Evolutionary conservation across 2,113 vertebrate species (phyloP), one percentile per base, ranked within the genome.

Genomic region (Hippocampus guttulatus): DNA sequence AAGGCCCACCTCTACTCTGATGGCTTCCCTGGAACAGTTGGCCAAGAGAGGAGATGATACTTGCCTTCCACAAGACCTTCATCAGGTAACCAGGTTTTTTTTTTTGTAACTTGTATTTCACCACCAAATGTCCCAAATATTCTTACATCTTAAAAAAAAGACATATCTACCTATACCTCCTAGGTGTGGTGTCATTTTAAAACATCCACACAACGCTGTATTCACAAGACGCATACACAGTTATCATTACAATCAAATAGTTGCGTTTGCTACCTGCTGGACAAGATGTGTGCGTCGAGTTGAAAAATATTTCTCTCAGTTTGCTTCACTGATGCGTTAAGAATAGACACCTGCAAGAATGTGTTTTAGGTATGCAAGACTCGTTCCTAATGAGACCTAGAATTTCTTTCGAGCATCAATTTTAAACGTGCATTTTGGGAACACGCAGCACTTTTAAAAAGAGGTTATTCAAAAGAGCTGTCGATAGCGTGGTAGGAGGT

Each of bases 21-120:
- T 84, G 67, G 75, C 75, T 11, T 81, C 76, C 68, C 79, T 91
- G 5, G 80, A 88, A 60, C 77, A 89, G 47, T 54, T 92, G 76
- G 84, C 81, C 73, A 77, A 87, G 68, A 84, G 76, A 74, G 89
- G 86, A 67, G 92, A 92, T 52, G 85, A 91, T 27, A 38, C 78
- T 58, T 81, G 83, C 67, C 86, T 93, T 67, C 92, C 92, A 57
- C 88, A 88, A 54, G 80, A 86, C 73, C 88, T 93, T 58, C 92
- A 93, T 76, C 89, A 92, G 91, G 92, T 93, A 83, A 79, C 9
- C 30, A 45, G 9, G 49, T 58, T 64, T n/a, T 69, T 14, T 58
- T 81, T 5, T 38, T 38, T 33, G 5, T 33, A 30, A 38, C 33
- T 38, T 38, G 33, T 45, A 18, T 51, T 16, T 57, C 33, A 61